Conservation (phyloP, 92 coral and sea anemone genomes). For the Meandrina meandrites region DNA sequence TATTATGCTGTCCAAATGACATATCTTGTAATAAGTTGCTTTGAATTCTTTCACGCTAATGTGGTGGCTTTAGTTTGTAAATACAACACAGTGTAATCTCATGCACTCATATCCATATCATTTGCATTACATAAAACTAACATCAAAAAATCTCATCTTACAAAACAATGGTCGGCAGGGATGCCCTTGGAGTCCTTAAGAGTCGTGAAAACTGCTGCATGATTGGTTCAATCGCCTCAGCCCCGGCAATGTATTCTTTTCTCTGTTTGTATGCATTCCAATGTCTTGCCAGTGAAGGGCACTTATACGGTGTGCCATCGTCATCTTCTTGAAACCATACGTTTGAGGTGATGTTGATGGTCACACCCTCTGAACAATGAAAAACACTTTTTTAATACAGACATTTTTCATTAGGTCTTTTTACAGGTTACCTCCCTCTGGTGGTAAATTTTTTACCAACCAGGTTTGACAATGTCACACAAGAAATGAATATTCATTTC, state of each 20-base stretch:
- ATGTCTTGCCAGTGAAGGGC: conserved; percentile 49
- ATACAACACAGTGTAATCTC: not conserved
- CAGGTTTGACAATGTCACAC: no score
- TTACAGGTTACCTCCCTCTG: no score
- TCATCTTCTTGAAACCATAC: conserved; percentile 72
- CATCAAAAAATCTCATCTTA: conserved; percentile 39
- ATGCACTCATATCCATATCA: not conserved
- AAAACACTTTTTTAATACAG: no score
- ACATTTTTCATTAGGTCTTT: no score
- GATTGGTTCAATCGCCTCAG: conserved; percentile 68
- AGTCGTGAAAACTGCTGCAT: conserved; percentile 68
- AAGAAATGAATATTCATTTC: no score
- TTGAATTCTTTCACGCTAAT: no score
- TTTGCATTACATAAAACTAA: not conserved
- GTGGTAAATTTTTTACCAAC: no score
- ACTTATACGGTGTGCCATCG: conserved; percentile 46
- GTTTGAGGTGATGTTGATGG: conserved; percentile 72
- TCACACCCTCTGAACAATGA: conserved; percentile 45
- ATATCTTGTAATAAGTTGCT: no score
- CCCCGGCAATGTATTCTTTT: conserved; percentile 52
- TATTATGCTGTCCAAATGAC: no score
- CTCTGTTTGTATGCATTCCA: conserved; percentile 45
- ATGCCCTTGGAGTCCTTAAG: conserved; percentile 51
- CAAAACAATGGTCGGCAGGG: conserved; percentile 58
- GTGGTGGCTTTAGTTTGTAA: not conserved